Evolutionary conservation across 1,140 invertebrate species (phyloP).

Genomic region (Drosophila truncata): DNA sequence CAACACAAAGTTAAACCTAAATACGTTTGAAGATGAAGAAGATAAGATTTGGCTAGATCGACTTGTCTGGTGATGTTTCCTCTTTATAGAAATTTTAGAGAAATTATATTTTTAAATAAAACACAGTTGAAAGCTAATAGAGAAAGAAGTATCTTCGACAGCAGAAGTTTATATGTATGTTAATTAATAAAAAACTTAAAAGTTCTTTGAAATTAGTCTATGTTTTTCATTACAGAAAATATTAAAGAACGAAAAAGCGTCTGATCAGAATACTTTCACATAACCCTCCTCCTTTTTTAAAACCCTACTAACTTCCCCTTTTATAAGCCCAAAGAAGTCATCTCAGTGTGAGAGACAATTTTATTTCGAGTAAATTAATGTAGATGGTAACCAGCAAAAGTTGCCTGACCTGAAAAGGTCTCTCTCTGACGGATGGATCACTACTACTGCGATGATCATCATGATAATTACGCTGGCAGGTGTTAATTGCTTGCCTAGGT

Average conservation of each 20-base stretch:
- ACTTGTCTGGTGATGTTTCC: not conserved
- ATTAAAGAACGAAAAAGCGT: not conserved
- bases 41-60: not conserved
- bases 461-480: conserved; percentile 61
- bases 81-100: no score
- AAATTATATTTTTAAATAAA: no score
- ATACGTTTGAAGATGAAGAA: no score
- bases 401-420: conserved; percentile 40
- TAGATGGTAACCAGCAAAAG: conserved; percentile 34
- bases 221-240: not conserved
- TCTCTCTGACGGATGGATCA: conserved; percentile 9
- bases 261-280: not conserved
- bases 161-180: not conserved
- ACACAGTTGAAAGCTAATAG: no score
- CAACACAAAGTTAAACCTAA: no score
- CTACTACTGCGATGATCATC: conserved; percentile 22
- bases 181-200: not conserved
- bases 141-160: no score
- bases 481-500: conserved; percentile 65
- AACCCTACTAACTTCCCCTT: not conserved
- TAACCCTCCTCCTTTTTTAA: not conserved
- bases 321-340: not conserved
- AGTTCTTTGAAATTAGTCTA: not conserved
- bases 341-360: not conserved
- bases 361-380: conserved; percentile 1